Base-by-base conservation (phyloP, 2,888 invertebrate species). In the Epicampocera succincta region DNA sequence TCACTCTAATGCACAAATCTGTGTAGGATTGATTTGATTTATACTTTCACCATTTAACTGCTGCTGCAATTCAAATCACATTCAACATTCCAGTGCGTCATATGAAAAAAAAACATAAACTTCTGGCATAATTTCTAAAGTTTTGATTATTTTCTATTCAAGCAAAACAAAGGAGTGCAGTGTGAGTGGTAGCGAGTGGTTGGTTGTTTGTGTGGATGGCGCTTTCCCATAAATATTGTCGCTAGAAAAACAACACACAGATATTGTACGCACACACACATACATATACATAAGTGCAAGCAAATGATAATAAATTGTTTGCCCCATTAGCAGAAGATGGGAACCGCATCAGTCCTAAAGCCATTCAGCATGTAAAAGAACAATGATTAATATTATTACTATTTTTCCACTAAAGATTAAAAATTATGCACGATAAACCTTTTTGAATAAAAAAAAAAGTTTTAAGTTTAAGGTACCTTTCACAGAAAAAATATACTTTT, bases 171-270 rank as follows among this genome's bases (percentile, higher is more conserved):
- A 44, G 63, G 52, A 68, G 40, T 9, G 48, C 44, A 54, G 54
- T 42, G 21, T 46, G 25, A 11, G 33, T 38, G 40, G 19, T 19
- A 54, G 21, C 61, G 60, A 52, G 21, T 46, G 58, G 19, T 66
- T 52, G 60, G 17, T 13, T 58, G 56, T 11, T 40, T 56, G 56
- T 40, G 42, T 63, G 68, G 56, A 65, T 82, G 82, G 82, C 82
- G 82, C 82, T 82, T 82, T 82, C 82, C 82, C 82, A 82, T 82
- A 82, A 82, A 82, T 75, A 82, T 66, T 66, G 74, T 82, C 74
- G 74, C 66, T 78, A 82, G 46, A 54, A 46, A 52, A 68, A 60
- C 56, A 56, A 60, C 29, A 15, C 13, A n/a, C n/a, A n/a, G n/a
- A n/a, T n/a, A n/a, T n/a, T n/a, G n/a, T n/a, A n/a, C n/a, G n/a